A percentile compares a stretch with the other conserved stretches of the same genome.
Conservation (phyloP, 1,140 invertebrate genomes). For the Drosophila murphyi region DNA sequence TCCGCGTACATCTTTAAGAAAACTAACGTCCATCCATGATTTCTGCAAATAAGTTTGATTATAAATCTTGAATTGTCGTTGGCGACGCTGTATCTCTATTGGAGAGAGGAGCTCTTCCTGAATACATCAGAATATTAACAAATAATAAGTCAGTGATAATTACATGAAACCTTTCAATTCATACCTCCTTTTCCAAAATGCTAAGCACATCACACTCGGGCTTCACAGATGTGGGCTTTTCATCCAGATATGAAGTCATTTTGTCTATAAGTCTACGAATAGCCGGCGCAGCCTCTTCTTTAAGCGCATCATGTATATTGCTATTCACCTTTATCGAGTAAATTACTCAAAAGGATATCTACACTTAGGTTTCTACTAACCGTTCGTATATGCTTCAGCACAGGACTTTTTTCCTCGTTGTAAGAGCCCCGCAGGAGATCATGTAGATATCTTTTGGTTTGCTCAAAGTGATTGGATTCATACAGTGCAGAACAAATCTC, state of each 20-base stretch:
- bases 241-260: slow-evolving; percentile 16
- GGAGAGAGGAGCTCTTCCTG: slow-evolving; percentile 61
- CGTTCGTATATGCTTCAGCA: slow-evolving; percentile 48
- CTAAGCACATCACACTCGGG: slow-evolving; percentile 74
- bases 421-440: slow-evolving; percentile 24
- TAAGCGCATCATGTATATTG: slow-evolving; percentile 55
- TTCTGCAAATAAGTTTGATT: slow-evolving; percentile 66
- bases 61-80: slow-evolving; percentile 62
- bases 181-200: slow-evolving; percentile 64
- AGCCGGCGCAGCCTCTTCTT: slow-evolving; percentile 28
- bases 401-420: slow-evolving; percentile 25
- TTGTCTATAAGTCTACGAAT: slow-evolving; percentile 52
- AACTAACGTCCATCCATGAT: slow-evolving; percentile 68
- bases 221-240: slow-evolving; percentile 14
- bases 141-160: background rate
- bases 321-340: slow-evolving; percentile 34
- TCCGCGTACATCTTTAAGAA: slow-evolving; percentile 50
- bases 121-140: background rate
- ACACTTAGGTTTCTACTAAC: slow-evolving; percentile 31
- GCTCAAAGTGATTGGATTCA: slow-evolving; percentile 68
- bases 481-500: slow-evolving; percentile 63
- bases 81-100: slow-evolving; percentile 59
- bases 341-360: background rate
- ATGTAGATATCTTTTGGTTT: slow-evolving; percentile 53
- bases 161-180: background rate